phyloP scores from a whole-genome alignment of 2,113 vertebrate genomes.

The Elachura formosa region DNA sequence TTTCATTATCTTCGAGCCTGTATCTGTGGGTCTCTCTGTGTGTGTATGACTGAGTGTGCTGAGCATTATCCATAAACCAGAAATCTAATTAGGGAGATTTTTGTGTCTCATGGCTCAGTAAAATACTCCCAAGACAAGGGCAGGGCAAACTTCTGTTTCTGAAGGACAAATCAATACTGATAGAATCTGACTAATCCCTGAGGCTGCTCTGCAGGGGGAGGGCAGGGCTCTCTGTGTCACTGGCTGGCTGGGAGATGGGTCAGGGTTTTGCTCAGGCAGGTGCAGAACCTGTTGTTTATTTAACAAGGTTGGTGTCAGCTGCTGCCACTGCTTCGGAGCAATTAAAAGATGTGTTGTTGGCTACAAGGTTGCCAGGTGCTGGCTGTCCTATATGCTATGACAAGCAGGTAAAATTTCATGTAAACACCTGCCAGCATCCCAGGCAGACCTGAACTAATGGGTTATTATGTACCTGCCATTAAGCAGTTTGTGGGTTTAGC shows the following conservation, averaged over 20 bases:
- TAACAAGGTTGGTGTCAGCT: constrained; percentile 48
- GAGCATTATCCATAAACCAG: not conserved
- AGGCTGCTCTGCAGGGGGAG: not conserved
- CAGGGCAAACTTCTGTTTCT: not conserved
- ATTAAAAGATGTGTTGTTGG: constrained; percentile 63
- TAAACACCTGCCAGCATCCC: constrained; percentile 71
- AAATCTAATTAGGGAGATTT: constrained; percentile 29
- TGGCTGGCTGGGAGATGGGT: not conserved
- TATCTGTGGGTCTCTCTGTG: not conserved
- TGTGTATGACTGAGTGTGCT: not conserved
- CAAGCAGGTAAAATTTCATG: constrained; percentile 58
- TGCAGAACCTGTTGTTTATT: constrained; percentile 75
- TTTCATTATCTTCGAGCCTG: not conserved
- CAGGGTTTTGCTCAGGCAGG: constrained; percentile 56
- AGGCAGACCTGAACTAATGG: constrained; percentile 49
- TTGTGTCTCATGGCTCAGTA: not conserved
- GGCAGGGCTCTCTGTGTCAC: not conserved
- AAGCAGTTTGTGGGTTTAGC: constrained; percentile 58
- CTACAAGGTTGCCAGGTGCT: constrained; percentile 74
- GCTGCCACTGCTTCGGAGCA: constrained; percentile 41
- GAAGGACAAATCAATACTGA: not conserved
- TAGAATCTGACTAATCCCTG: not conserved
- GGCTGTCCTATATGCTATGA: constrained; percentile 38
- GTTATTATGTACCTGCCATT: constrained; percentile 62
- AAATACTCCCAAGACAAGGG: not conserved